Evolutionary conservation across 2,113 vertebrate species (phyloP), one percentile per base, ranked within the genome.

Genomic region (Labeo rohita): DNA sequence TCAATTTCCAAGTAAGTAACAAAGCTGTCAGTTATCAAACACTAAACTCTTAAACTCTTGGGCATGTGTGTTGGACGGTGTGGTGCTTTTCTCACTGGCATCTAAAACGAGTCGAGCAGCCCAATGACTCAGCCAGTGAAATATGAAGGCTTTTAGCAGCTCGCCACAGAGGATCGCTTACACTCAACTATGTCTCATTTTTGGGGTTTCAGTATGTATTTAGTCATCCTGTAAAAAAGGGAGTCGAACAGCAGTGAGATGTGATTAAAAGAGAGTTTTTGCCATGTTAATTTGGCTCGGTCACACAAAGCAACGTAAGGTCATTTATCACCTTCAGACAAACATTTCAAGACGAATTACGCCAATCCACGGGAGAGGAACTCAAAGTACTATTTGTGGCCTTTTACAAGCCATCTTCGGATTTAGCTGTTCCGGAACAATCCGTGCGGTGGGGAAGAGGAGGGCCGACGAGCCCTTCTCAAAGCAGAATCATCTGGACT

Each of bases 361-460:
- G 0, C 34, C 18, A 13, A 28, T 79, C 36, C 18, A 45, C 18
- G 74, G 21, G 21, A 79, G 21, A 80, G 59, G 59, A 65, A 28
- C 59, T 28, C 43, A 9, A 49, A 49, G 13, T 65, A 45, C 43
- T 80, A 65, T 80, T 80, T 63, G 54, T 65, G 79, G 59, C 59
- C 43, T 80, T 80, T 80, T 80, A 80, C 59, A 49, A 80, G 79
- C 43, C 59, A 80, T 49, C 43, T 65, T 65, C 49, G 59, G 59
- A 80, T 80, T 49, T 66, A 65, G 45, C 65, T 66, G 79, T 49
- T 66, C 79, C 79, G 79, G 79, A 80, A 18, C n/a, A 80, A 80
- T 49, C 79, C 8, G 13, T 65, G 79, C 15, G 59, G 79, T 80
- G 79, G 49, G 79, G 43, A 80, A 80, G 34, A 80, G 79, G 21